These are phyloP conservation scores for Pteruthius melanotis DNA, from an alignment of 2,113 vertebrate genomes.

Conservation along the genomic window DNA sequence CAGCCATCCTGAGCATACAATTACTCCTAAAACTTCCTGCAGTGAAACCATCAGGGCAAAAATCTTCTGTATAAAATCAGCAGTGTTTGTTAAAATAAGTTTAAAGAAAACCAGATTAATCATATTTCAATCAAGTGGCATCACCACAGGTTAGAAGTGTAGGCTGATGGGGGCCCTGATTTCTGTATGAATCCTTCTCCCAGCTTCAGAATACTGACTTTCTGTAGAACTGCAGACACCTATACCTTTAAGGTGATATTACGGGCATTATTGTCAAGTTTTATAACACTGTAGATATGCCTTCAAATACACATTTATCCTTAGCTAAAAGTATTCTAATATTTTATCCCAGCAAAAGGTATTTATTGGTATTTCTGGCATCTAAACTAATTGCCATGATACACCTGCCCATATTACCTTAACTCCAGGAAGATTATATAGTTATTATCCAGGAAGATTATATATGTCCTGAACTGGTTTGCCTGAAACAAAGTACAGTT, in stretches of 20 bases:
- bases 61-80: not conserved
- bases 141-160: not conserved
- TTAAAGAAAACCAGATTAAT: not conserved
- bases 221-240: not conserved
- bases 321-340: not conserved
- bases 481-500: slow-evolving; percentile 62
- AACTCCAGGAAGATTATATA: not conserved
- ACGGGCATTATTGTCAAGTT: not conserved
- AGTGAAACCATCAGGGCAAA: not conserved
- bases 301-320: not conserved
- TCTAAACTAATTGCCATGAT: not conserved
- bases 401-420: not conserved
- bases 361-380: not conserved
- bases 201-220: not conserved
- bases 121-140: not conserved
- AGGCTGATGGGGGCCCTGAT: not conserved
- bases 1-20: not conserved
- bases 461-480: slow-evolving; percentile 64
- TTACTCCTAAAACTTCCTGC: not conserved
- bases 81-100: not conserved
- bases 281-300: not conserved
- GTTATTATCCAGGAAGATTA: slow-evolving; percentile 20
- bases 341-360: not conserved
- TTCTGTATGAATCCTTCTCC: not conserved
- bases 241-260: not conserved